These are phyloP conservation scores for Drosophila ambigua DNA, from an alignment of 1,140 invertebrate genomes.

Conservation along the genomic window DNA sequence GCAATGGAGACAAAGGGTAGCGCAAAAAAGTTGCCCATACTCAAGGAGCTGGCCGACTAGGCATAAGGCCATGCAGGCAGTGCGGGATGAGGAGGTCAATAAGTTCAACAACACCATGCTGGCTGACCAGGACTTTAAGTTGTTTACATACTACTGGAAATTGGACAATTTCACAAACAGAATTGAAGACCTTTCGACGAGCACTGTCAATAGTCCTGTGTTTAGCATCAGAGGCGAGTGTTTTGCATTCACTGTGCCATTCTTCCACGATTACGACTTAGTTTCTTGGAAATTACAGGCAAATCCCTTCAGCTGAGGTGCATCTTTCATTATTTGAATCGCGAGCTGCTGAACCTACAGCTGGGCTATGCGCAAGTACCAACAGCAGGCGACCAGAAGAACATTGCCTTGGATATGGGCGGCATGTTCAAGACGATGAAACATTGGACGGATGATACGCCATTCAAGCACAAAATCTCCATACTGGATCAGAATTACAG, in stretches of 20 bases:
- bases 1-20: slow-evolving; percentile 20
- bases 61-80: slow-evolving; percentile 9
- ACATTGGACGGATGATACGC: slow-evolving; percentile 48
- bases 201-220: slow-evolving; percentile 62
- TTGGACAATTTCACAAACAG: slow-evolving; percentile 76
- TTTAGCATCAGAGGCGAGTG: slow-evolving; percentile 75
- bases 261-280: no score
- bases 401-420: slow-evolving; percentile 73
- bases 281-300: slow-evolving; percentile 26
- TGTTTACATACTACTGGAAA: slow-evolving; percentile 82
- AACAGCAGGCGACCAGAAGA: slow-evolving; percentile 38
- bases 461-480: slow-evolving; percentile 76
- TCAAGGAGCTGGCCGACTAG: slow-evolving; percentile 44
- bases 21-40: slow-evolving; percentile 24
- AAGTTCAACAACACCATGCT: slow-evolving; percentile 79
- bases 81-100: slow-evolving; percentile 61
- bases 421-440: slow-evolving; percentile 72
- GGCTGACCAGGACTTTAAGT: slow-evolving; percentile 64
- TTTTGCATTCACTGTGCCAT: background rate
- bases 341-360: slow-evolving; percentile 74
- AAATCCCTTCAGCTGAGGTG: slow-evolving; percentile 71
- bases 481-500: slow-evolving; percentile 70
- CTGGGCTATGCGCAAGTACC: slow-evolving; percentile 41
- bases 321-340: slow-evolving; percentile 72
- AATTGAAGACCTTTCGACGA: slow-evolving; percentile 40